Evolutionary conservation across 1,140 invertebrate species (phyloP).

Genomic region (Lepidurus apus): DNA sequence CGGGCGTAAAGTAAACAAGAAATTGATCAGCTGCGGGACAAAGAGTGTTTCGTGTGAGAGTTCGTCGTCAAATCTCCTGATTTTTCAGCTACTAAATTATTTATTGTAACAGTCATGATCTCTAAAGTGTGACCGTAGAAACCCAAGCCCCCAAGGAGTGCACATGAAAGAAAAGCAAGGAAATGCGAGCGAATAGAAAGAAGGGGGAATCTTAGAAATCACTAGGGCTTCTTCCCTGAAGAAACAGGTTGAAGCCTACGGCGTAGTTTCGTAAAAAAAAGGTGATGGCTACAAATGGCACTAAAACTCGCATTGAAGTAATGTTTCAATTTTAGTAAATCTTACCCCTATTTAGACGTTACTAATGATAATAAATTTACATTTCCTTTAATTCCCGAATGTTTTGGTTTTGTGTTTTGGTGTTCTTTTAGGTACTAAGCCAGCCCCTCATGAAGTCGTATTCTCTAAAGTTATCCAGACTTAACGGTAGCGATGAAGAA

Average conservation of each 20-base stretch:
- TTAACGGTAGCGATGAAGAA: conserved; percentile 56
- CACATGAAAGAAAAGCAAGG: neutral
- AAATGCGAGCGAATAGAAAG: neutral
- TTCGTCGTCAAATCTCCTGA: neutral
- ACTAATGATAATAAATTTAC: too few species aligned
- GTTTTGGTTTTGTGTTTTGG: neutral
- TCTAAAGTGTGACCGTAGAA: neutral
- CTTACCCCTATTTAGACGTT: neutral
- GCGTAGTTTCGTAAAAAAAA: conserved; percentile 2
- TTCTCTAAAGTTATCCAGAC: conserved; percentile 31
- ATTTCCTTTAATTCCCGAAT: too few species aligned
- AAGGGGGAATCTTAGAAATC: too few species aligned
- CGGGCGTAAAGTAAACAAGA: neutral
- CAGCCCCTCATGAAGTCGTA: conserved; percentile 31
- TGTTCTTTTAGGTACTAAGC: neutral
- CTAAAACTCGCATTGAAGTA: conserved; percentile 14
- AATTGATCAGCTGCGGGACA: conserved; percentile 10
- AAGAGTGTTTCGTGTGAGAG: neutral
- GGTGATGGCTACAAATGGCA: conserved; percentile 18
- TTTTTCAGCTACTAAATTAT: neutral
- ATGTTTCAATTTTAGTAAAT: neutral
- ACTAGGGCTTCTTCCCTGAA: neutral
- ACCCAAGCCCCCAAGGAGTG: neutral
- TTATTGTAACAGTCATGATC: neutral
- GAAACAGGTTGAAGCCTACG: neutral